Conservation (phyloP, 2,113 vertebrate genomes). For the Falco punctatus region DNA sequence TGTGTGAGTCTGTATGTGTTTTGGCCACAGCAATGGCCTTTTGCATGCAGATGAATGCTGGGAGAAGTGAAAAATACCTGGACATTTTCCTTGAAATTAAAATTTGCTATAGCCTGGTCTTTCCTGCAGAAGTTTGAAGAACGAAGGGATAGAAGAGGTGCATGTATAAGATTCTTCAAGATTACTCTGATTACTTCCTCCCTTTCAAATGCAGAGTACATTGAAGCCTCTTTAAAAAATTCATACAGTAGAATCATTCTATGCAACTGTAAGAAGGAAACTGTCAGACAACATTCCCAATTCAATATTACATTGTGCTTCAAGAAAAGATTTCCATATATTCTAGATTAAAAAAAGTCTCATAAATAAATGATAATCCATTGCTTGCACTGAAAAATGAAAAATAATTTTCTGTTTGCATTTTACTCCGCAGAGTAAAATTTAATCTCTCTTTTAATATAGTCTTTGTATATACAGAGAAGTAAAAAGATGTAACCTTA, state of each 20-base stretch:
- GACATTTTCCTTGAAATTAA: neutral
- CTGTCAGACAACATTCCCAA: slow-evolving; percentile 84
- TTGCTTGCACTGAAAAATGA: slow-evolving; percentile 86
- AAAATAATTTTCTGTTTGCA: slow-evolving; percentile 95
- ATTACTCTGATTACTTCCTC: slow-evolving; percentile 64
- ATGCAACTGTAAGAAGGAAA: slow-evolving; percentile 72
- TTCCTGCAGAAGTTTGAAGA: slow-evolving; percentile 20
- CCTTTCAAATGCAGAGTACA: slow-evolving; percentile 68
- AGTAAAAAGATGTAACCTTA: slow-evolving; percentile 88
- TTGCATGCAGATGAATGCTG: neutral
- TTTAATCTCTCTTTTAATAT: slow-evolving; percentile 97
- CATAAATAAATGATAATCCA: slow-evolving; percentile 98
- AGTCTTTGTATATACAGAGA: slow-evolving; percentile 85
- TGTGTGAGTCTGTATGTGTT: neutral
- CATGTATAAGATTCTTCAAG: slow-evolving; percentile 50
- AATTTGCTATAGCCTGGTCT: neutral
- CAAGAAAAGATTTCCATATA: slow-evolving; percentile 95
- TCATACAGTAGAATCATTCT: slow-evolving; percentile 74
- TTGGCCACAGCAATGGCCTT: neutral
- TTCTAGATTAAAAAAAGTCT: slow-evolving; percentile 87
- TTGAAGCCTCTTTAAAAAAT: slow-evolving; percentile 80
- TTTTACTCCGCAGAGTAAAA: slow-evolving; percentile 90
- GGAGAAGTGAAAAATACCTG: neutral
- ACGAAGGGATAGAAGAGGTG: neutral
- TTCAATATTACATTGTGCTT: slow-evolving; percentile 87